Evolutionary conservation across 2,888 invertebrate genomes (phyloP).

Genomic region (Standfussiana lucernea): DNA sequence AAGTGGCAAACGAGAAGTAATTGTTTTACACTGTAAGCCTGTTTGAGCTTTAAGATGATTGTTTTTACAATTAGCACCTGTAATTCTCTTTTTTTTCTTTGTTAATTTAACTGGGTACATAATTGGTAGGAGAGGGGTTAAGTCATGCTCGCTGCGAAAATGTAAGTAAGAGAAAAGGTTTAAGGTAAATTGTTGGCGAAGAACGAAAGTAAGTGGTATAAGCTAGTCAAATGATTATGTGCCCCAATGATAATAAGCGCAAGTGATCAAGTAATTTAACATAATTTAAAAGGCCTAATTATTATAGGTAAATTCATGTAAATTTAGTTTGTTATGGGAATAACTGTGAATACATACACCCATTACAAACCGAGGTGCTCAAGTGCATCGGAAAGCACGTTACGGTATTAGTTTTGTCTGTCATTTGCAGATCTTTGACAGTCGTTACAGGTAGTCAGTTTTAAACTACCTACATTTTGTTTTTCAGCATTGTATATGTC

Average conservation of each 20-base stretch:
- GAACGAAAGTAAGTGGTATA: not conserved
- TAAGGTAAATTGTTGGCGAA: constrained; percentile 1
- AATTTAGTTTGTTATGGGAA: not conserved
- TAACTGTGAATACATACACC: too few species aligned
- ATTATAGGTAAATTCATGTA: not conserved
- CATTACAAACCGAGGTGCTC: too few species aligned
- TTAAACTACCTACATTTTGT: not conserved
- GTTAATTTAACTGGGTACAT: constrained; percentile 47
- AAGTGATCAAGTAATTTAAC: not conserved
- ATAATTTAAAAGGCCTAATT: not conserved
- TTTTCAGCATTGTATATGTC: not conserved
- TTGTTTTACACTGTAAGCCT: constrained; percentile 81
- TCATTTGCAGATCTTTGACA: too few species aligned
- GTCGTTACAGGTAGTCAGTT: too few species aligned
- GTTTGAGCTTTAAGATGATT: constrained; percentile 74
- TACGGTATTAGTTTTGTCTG: too few species aligned
- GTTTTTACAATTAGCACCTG: constrained; percentile 71
- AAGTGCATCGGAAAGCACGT: too few species aligned
- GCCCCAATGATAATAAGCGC: not conserved
- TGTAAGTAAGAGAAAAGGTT: constrained; percentile 2
- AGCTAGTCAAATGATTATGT: not conserved
- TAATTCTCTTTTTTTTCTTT: constrained; percentile 61
- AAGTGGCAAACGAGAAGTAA: constrained; percentile 83
- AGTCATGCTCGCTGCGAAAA: constrained; percentile 47
- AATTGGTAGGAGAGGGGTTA: constrained; percentile 49